Evolutionary conservation across 2,113 vertebrate species (phyloP), one percentile per base, ranked within the genome.

Genomic region (Protobothrops mucrosquamatus): DNA sequence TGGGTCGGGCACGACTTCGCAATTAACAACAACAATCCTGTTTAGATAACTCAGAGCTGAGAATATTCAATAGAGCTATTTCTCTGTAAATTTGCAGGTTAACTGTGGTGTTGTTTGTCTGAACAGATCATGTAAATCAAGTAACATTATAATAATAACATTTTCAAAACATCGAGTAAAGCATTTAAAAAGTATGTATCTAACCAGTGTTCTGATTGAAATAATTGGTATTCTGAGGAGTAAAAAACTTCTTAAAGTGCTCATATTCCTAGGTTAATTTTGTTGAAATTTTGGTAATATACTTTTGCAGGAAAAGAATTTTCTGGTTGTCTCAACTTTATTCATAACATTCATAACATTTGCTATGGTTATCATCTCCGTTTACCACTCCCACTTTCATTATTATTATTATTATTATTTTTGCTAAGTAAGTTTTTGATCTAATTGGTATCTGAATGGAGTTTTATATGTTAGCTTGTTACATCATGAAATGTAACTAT

Each of bases 231-330:
- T 0, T 14, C 51, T 89, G 81, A 89, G 69, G 55, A 89, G 29
- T 52, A 92, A 51, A 94, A 94, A 92, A 59, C 81, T 87, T 93
- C 94, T 96, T 96, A 92, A 94, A 95, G 81, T 94, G 92, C 43
- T 46, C 43, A 3, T 88, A 29, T 88, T 89, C 24, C 12, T 57
- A 89, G 64, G 23, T 93, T 0, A 0, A 59, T 94, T 88, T 93
- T 52, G 74, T 46, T 5, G 94, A 90, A 88, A n/a, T 89, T 96
- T 92, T 89, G 86, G 34, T 93, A 64, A 64, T 64, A 64, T 64
- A n/a, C 10, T 64, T 64, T n/a, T 64, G 93, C n/a, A 61, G 94
- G 92, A 94, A 51, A 51, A 51, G 9, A 92, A 89, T 92, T 46
- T 92, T 93, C 24, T 87, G 4, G 6, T 52, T 55, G 12, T 29